phyloP scores from a whole-genome alignment of 2,113 vertebrate genomes.

The Ictalurus furcatus region DNA sequence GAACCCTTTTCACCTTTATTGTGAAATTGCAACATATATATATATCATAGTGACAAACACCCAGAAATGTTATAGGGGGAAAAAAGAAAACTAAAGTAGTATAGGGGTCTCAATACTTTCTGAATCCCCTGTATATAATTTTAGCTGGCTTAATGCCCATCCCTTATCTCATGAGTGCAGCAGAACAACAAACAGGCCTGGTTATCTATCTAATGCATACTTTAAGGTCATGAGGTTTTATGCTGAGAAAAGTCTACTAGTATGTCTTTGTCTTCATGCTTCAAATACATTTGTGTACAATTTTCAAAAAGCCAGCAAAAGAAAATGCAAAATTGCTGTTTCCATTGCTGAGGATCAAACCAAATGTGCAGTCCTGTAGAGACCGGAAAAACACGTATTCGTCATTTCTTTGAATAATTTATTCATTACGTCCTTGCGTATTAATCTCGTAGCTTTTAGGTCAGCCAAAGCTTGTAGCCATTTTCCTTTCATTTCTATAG shows the following conservation, averaged over 20 bases:
- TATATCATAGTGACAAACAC: no score
- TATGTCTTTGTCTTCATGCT: background rate
- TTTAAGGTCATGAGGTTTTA: background rate
- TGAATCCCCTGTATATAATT: background rate
- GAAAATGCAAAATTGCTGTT: background rate
- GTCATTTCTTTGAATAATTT: background rate
- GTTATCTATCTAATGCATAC: background rate
- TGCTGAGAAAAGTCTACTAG: background rate
- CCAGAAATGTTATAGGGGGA: no score
- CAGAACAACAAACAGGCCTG: background rate
- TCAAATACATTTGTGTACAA: background rate
- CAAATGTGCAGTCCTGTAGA: background rate
- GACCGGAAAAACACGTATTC: background rate
- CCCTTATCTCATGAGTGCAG: background rate
- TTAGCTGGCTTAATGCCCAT: background rate
- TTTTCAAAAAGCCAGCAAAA: background rate
- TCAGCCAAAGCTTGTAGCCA: background rate
- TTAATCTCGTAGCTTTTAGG: background rate
- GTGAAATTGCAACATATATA: no score
- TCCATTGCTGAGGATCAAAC: background rate
- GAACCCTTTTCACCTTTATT: no score
- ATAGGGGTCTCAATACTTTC: no score
- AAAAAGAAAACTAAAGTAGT: no score
- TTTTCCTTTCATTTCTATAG: background rate
- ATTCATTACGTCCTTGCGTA: background rate